Evolutionary conservation across 2,113 vertebrate genomes (phyloP).

Genomic region (Daboia siamensis): DNA sequence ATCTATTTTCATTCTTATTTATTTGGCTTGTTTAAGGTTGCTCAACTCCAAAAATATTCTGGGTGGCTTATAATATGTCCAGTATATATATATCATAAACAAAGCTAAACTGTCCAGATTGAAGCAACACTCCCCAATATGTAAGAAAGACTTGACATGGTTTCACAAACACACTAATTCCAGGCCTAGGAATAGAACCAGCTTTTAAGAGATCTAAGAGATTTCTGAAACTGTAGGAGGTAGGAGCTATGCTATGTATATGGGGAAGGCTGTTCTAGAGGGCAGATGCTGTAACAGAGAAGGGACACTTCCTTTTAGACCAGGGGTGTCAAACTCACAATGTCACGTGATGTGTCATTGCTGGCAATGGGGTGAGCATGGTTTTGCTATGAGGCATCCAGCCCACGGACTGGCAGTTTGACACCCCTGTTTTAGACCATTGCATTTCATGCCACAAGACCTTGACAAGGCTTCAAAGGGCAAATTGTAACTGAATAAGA

Average conservation of each 20-base stretch:
- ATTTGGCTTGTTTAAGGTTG: neutral
- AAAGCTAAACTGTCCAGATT: neutral
- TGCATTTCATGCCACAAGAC: neutral
- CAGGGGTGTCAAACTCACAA: no score
- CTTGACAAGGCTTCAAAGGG: neutral
- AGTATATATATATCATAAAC: neutral
- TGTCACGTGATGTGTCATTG: no score
- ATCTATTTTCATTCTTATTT: neutral
- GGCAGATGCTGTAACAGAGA: neutral
- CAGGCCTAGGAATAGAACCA: neutral
- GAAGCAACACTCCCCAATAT: neutral
- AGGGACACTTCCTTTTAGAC: neutral
- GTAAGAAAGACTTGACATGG: neutral
- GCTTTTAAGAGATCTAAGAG: neutral
- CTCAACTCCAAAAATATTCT: neutral
- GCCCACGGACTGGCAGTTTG: no score
- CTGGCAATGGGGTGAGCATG: no score
- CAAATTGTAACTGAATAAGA: neutral
- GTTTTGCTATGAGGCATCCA: no score
- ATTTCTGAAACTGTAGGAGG: neutral
- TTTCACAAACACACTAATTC: neutral
- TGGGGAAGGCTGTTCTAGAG: neutral
- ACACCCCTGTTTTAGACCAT: neutral
- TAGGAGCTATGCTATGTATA: no score
- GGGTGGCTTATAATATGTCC: neutral